A percentile compares a stretch with the other conserved stretches of the same genome.
Evolutionary conservation across 2,888 invertebrate genomes (phyloP).

Genomic region (Parnassius glacialis): DNA sequence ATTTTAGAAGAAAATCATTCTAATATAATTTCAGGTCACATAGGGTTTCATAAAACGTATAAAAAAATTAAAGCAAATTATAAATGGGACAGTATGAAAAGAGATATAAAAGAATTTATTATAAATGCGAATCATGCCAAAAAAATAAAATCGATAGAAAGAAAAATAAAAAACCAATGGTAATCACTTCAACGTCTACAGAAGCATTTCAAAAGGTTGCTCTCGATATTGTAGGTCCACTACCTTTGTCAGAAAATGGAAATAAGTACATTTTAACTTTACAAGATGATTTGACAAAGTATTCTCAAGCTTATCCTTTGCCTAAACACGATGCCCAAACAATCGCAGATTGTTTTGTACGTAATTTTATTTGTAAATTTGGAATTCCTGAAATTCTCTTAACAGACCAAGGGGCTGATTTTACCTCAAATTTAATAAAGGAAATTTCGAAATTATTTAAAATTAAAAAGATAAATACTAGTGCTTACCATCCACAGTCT

Average conservation of each 20-base stretch:
- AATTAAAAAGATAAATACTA: too few relatives aligned
- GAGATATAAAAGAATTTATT: slow-evolving; percentile 23
- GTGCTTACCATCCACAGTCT: too few relatives aligned
- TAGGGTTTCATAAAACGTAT: slow-evolving; percentile 31
- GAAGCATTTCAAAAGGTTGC: slow-evolving; percentile 38
- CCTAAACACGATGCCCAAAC: slow-evolving; percentile 41
- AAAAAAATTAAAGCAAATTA: slow-evolving; percentile 35
- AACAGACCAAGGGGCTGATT: too few relatives aligned
- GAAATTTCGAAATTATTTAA: too few relatives aligned
- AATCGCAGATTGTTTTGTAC: slow-evolving; percentile 39
- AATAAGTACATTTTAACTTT: slow-evolving; percentile 27
- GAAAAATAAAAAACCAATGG: slow-evolving; percentile 37
- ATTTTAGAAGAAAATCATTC: too few relatives aligned
- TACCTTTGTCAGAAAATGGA: slow-evolving; percentile 26
- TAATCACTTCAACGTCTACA: slow-evolving; percentile 38
- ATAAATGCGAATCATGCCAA: slow-evolving; percentile 39
- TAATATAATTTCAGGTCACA: slow-evolving; percentile 29
- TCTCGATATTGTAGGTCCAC: slow-evolving; percentile 40
- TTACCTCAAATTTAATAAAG: too few relatives aligned
- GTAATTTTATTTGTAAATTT: slow-evolving; percentile 39
- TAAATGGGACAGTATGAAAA: slow-evolving; percentile 43
- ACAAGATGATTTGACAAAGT: slow-evolving; percentile 28
- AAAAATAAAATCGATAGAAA: slow-evolving; percentile 32
- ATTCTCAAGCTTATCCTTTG: slow-evolving; percentile 36
- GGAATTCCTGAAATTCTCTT: slow-evolving; percentile 41